A percentile compares a stretch with the other conserved stretches of the same genome.
phyloP scores from a whole-genome alignment of 2,888 invertebrate species.

The Diaprepes abbreviatus region DNA sequence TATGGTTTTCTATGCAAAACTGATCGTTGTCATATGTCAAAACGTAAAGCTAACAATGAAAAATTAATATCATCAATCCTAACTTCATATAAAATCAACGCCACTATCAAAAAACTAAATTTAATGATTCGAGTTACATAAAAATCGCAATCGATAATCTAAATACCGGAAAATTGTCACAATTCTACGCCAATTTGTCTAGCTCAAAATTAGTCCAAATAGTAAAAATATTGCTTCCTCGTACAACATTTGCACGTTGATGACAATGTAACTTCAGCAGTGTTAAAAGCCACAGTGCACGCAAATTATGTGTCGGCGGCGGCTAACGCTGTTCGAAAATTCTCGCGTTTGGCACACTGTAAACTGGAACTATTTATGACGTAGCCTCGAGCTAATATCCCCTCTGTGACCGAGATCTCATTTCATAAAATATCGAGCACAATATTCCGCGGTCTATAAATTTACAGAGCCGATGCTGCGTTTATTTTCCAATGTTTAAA shows the following conservation, averaged over 20 bases:
- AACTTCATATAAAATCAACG: too few species aligned
- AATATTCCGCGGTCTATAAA: conserved; percentile 1
- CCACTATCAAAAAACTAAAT: too few species aligned
- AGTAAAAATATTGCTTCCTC: too few species aligned
- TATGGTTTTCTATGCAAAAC: too few species aligned
- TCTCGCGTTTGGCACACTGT: conserved; percentile 1
- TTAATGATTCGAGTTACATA: too few species aligned
- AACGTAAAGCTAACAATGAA: too few species aligned
- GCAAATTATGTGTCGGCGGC: conserved; percentile 4
- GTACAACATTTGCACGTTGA: neutral
- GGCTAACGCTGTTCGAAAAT: conserved; percentile 3
- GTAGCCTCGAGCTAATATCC: neutral
- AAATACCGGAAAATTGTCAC: too few species aligned
- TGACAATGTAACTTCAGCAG: neutral
- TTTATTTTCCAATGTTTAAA: neutral
- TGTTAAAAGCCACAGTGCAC: conserved; percentile 12
- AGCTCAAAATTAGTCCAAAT: too few species aligned
- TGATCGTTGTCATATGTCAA: too few species aligned
- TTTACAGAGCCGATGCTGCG: neutral
- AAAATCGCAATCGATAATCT: too few species aligned
- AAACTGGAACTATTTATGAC: conserved; percentile 16
- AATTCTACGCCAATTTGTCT: too few species aligned
- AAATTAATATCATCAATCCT: too few species aligned
- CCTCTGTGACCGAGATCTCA: conserved; percentile 2
- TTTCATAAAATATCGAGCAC: conserved; percentile 16